Evolutionary conservation across 2,113 vertebrate genomes (phyloP).

Genomic region (Ochotona princeps): DNA sequence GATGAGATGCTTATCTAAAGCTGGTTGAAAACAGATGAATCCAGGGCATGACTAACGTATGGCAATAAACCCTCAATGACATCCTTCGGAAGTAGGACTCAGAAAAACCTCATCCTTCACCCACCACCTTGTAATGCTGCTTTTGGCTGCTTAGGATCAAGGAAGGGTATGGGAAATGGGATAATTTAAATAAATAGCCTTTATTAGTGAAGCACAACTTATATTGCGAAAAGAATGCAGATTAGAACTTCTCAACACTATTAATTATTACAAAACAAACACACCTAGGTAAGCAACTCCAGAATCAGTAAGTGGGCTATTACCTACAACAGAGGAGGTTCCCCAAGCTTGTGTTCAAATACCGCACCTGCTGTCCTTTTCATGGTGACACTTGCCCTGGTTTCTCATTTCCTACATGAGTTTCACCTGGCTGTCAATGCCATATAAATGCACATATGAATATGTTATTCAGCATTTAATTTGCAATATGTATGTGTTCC

Average conservation of each 20-base stretch:
- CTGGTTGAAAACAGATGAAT: conserved; percentile 28
- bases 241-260: not conserved
- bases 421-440: not conserved
- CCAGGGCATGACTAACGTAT: not conserved
- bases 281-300: not conserved
- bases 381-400: not conserved
- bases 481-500: not conserved
- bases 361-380: not conserved
- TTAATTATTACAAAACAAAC: not conserved
- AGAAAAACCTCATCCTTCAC: conserved; percentile 1
- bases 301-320: not conserved
- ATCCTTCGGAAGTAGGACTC: not conserved
- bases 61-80: not conserved
- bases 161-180: not conserved
- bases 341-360: not conserved
- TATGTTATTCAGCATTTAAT: not conserved
- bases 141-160: not conserved
- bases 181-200: not conserved
- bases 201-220: not conserved
- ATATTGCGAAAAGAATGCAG: not conserved
- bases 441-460: not conserved
- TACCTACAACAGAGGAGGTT: not conserved
- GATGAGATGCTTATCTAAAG: conserved; percentile 27
- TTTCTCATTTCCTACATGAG: not conserved
- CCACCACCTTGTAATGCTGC: not conserved